Evolutionary conservation across 2,888 invertebrate genomes (phyloP), one percentile per base, ranked within the genome.

Genomic region (Papilio protenor): DNA sequence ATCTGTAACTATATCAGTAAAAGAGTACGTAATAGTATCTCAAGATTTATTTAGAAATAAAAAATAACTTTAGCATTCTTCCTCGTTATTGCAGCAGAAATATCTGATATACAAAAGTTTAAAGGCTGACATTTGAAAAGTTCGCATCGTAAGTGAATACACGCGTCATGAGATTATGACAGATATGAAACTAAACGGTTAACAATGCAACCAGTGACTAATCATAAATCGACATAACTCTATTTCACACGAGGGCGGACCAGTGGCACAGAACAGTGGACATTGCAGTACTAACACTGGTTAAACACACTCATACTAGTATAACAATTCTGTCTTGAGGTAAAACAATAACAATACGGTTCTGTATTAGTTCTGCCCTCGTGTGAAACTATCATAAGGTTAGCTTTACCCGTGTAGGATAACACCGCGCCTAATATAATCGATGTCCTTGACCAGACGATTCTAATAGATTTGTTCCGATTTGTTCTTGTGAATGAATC

Each of bases 71-170:
- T 61, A 16, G 14, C 18, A 27, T 1, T 4, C 23, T 45, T 3
- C 21, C 8, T 16, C 23, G 23, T 40, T 18, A 40, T 77, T 77
- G 73, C 73, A 21, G 16, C 72, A 73, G 49, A 40, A 64, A 61
- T 55, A 33, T 33, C 73, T 27, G 75, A 75, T 71, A 71, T 47
- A 55, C 70, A 72, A 75, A 75, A 78, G 77, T 71, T 61, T 77
- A 71, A 5, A 27, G 45, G 45, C 55, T 78, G 78, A 64, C 78
- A 78, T 78, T 78, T 78, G 64, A 55, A 78, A 78, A 75, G 78
- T 75, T 78, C 71, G 64, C 75, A 18, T 33, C 76, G 55, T 66
- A 77, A 77, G 64, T 64, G 73, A 64, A 72, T 75, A 45, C 18
- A n/a, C 21, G 71, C 75, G 64, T 75, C 71, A 66, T 75, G 55